Base-by-base conservation (phyloP, 2,113 vertebrate species). In the Psettodes erumei region DNA sequence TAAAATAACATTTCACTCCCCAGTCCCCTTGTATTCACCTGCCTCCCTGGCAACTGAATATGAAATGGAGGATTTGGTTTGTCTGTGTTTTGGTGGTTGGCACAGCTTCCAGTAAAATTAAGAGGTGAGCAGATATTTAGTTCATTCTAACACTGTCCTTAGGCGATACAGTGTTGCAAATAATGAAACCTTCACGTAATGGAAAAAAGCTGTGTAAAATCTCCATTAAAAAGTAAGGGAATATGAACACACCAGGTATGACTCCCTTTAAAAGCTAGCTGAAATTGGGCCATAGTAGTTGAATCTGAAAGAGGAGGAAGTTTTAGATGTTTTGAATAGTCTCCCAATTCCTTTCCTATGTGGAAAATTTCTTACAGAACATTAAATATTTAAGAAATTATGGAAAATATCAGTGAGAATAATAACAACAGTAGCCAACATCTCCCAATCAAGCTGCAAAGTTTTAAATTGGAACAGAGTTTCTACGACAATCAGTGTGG, bases 1-100 rank as follows among this genome's bases (percentile, higher is more conserved):
- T 81, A 86, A 90, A 90, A 90, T 53, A 90, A 86, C 84, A 82
- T 82, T 73, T 84, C 50, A 15, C 79, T 69, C 66, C 45, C 37
- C 50, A 15, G 77, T 69, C 66, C 45, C 37, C 10, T 76, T 8
- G 48, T 54, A 54, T 81, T 74, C 59, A 38, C 18, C 60, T 55
- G 38, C 8, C 38, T 61, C 25, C 4, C 21, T 61, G 47, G 23
- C 66, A 62, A 40, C 42, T 45, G 28, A 50, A 37, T 16, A 48
- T 47, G 65, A 75, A 76, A 62, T 62, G 63, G 32, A 43, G 50
- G 5, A 48, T 79, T 79, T 38, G 40, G 55, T 71, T 50, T 27
- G 3, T 35, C 15, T 27, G 6, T 27, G 2, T 21, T 27, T 61
- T 37, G 2, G 28, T 35, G 37, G 32, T 37, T 69, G 37, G 47